Base-by-base conservation (phyloP, 2,113 vertebrate genomes). In the Pygoscelis adeliae region DNA sequence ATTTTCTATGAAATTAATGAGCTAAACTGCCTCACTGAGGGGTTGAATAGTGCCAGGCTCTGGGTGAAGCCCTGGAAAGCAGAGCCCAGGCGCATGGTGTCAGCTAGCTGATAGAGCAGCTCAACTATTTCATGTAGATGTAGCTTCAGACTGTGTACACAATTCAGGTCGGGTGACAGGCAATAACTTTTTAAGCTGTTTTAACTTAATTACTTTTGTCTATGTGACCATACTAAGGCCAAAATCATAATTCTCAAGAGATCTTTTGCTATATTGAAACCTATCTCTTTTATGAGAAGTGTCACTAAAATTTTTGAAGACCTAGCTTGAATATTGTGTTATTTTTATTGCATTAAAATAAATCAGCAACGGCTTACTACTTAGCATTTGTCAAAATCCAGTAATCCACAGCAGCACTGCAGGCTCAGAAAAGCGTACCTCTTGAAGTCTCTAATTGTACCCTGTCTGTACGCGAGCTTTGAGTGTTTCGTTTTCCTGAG, bases 401-500 rank as follows among this genome's bases (percentile, higher is more conserved):
- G 73, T 47, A 18, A 74, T 9, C 22, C 61, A 5, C 65, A 71
- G 81, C 69, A 79, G 63, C 38, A 4, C 29, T 78, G 55, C 50
- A 9, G 34, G 59, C 59, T 87, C 29, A 29, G 56, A 13, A 55
- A 13, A 81, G 36, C 3, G 3, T 27, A 13, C 21, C 29, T 80
- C 38, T 27, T 34, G 19, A 25, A 21, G 66, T 4, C 11, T 30
- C 21, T 67, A 8, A 8, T 29, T 23, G 9, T 20, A 3, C 21
- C 10, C 4, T 30, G 2, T 71, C 40, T 91, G 52, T 65, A 15
- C 71, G 46, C 42, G 74, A 88, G 90, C 74, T 97, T n/a, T 72
- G 96, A 58, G 93, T 91, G 80, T 62, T 95, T 36, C 63, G 77
- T 96, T 59, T 96, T 87, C 87, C 94, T 56, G 47, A 93, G 32